phyloP scores from a whole-genome alignment of 2,797 vertebrate genomes.

The Ctenopoma multispine region DNA sequence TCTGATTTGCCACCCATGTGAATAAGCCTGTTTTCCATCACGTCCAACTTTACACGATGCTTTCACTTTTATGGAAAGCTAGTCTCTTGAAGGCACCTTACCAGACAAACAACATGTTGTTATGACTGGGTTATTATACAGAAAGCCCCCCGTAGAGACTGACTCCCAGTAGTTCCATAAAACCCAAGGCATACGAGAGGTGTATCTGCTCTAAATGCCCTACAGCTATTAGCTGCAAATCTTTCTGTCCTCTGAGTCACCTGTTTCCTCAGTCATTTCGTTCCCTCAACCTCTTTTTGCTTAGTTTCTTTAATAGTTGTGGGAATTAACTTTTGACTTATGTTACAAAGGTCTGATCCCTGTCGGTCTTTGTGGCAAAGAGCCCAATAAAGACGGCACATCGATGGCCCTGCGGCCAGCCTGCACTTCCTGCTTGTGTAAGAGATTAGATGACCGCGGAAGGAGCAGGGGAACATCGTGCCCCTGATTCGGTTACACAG shows the following conservation, averaged over 20 bases:
- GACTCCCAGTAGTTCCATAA: constrained; percentile 30
- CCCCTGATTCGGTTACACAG: constrained; percentile 49
- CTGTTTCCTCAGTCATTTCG: constrained; percentile 4
- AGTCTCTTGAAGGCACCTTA: background rate
- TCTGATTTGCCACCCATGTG: background rate
- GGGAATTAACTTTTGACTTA: constrained; percentile 3
- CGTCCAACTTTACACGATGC: background rate
- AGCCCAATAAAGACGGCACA: constrained; percentile 17
- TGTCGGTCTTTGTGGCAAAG: background rate
- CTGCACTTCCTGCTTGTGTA: constrained; percentile 59
- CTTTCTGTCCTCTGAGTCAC: background rate
- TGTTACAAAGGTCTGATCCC: background rate
- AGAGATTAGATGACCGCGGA: constrained; percentile 57
- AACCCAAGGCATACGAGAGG: constrained; percentile 13
- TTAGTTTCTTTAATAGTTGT: background rate
- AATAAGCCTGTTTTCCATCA: background rate
- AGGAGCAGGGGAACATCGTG: constrained; percentile 42
- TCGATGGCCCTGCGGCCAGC: constrained; percentile 11
- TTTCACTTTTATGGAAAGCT: constrained; percentile 4
- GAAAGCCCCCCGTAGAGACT: constrained; percentile 8
- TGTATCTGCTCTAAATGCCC: constrained; percentile 23
- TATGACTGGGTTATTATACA: constrained; percentile 27
- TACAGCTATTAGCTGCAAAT: background rate
- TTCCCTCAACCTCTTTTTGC: background rate
- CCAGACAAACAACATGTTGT: constrained; percentile 60